Evolutionary conservation across 1,140 invertebrate species (phyloP).

Genomic region (Cyclargus thomasi): DNA sequence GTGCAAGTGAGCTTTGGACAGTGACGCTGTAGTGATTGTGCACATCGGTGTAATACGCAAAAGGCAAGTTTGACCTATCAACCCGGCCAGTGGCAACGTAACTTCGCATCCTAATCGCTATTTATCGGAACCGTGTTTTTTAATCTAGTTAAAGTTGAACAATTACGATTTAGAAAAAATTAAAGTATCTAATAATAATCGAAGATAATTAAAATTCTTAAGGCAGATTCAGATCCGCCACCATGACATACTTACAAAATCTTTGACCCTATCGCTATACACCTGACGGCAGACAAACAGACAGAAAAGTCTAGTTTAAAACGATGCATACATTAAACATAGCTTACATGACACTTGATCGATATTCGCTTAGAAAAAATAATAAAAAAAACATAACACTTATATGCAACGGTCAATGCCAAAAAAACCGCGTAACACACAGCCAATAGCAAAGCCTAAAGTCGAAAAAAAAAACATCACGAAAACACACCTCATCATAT

Average conservation of each 20-base stretch:
- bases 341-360: slow-evolving; percentile 28
- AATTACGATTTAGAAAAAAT: slow-evolving; percentile 15
- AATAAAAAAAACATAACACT: neutral
- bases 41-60: neutral
- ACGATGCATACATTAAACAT: slow-evolving; percentile 44
- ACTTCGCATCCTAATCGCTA: neutral
- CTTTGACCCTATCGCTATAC: slow-evolving; percentile 63
- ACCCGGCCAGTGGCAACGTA: neutral
- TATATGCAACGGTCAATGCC: neutral
- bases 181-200: slow-evolving; percentile 22
- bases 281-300: slow-evolving; percentile 67
- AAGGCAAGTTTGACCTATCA: neutral
- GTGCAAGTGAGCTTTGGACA: neutral
- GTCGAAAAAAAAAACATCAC: neutral
- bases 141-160: slow-evolving; percentile 15
- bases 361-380: slow-evolving; percentile 8
- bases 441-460: slow-evolving; percentile 3
- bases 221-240: slow-evolving; percentile 38
- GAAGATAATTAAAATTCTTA: slow-evolving; percentile 27
- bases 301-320: slow-evolving; percentile 63
- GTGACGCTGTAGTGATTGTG: neutral
- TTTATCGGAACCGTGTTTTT: neutral
- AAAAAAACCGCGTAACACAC: slow-evolving; percentile 7
- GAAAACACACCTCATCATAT: neutral
- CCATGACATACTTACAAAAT: slow-evolving; percentile 60